Conservation (phyloP, 2,797 vertebrate species). For the Phrynocephalus guinanensis region DNA sequence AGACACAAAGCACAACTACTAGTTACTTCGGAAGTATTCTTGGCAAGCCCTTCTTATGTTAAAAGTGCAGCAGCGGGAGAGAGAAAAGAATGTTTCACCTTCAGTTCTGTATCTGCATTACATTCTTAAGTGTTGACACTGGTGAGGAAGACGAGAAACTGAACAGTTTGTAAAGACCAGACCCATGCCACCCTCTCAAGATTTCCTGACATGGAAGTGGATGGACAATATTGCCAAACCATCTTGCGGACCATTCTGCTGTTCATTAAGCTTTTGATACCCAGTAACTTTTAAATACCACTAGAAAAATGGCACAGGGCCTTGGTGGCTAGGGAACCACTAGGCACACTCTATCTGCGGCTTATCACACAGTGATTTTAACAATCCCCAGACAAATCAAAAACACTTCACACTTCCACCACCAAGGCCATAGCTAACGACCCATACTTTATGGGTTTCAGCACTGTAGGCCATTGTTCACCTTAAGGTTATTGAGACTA, state of each 20-base stretch:
- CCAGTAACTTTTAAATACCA: not conserved
- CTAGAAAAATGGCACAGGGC: not conserved
- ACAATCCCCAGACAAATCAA: no score
- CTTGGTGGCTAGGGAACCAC: no score
- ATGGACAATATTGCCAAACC: not conserved
- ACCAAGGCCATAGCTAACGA: no score
- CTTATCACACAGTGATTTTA: no score
- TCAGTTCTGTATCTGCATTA: not conserved
- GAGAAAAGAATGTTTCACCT: not conserved
- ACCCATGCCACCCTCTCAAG: not conserved
- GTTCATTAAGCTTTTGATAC: not conserved
- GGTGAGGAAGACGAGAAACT: not conserved
- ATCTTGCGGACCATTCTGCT: not conserved
- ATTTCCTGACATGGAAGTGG: not conserved
- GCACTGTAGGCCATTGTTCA: no score
- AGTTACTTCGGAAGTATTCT: constrained; percentile 48
- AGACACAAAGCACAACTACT: constrained; percentile 48
- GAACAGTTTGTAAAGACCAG: not conserved
- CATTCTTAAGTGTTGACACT: not conserved
- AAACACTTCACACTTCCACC: no score
- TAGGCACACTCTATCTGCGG: no score
- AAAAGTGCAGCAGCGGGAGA: not conserved
- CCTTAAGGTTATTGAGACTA: no score
- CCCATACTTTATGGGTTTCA: no score
- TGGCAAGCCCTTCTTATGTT: not conserved